Base-by-base conservation (phyloP, 2,113 vertebrate genomes). In the Corapipo altera region DNA sequence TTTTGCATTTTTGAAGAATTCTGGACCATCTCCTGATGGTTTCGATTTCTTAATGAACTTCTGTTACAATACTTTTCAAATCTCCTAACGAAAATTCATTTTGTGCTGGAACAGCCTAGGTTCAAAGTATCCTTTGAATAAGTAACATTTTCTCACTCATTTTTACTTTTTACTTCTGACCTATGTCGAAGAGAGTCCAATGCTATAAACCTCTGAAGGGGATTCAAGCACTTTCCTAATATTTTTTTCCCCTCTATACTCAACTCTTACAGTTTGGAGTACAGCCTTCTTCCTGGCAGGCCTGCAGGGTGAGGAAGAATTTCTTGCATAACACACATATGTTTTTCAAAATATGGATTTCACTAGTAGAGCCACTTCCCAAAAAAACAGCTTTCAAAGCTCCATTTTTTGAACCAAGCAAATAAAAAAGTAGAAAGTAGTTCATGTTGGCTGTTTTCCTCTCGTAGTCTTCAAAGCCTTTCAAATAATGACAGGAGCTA, bases 391-490 rank as follows among this genome's bases (percentile, higher is more conserved):
- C 21, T 88, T 91, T 94, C 71, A 88, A 33, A 54, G 64, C 46
- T 26, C 0, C 18, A 27, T 70, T 92, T 91, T 92, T 71, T 79
- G 30, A 89, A 81, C 37, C 30, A 81, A 88, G 57, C 33, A 73
- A 87, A 59, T 41, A 90, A 82, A 32, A 76, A 72, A 83, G 73
- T 8, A 92, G 72, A 94, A 97, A 97, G 75, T 83, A 92, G 89
- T 90, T 94, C 55, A 83, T 30, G 22, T 35, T 52, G 30, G 20
- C n/a, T 81, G 80, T 77, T 85, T 93, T 85, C 51, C 48, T 79
- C 49, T 84, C 49, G 24, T 23, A 78, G n/a, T 73, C 79, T 94
- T 95, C 89, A 93, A 95, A 97, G 80, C 59, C 35, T 93, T 87
- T 93, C 91, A 89, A 62, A 70, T 28, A 76, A 65, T 70, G 94